Evolutionary conservation across 2,113 vertebrate species (phyloP).

Genomic region (Sceloporus undulatus): DNA sequence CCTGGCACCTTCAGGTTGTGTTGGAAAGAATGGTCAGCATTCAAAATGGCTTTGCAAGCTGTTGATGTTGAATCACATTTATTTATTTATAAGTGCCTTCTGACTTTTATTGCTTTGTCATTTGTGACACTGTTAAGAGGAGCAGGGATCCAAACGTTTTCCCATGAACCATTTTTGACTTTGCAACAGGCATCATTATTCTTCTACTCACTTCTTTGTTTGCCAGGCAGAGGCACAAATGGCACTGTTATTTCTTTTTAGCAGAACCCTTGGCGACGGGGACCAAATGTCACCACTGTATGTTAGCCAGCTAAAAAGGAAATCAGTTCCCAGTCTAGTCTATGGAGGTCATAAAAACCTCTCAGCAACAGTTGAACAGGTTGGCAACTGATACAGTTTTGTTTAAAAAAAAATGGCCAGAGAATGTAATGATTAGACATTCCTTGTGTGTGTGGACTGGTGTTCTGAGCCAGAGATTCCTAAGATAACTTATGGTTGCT

Average conservation of each 20-base stretch:
- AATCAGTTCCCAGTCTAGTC: not conserved
- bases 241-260: conserved; percentile 21
- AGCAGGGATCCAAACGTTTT: conserved; percentile 14
- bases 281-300: conserved; percentile 20
- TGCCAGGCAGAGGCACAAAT: not conserved
- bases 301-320: conserved; percentile 21
- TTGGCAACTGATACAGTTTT: conserved; percentile 1
- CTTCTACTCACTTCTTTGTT: not conserved
- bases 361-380: conserved; percentile 25
- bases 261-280: not conserved
- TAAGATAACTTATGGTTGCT: not conserved
- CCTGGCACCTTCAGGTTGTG: not conserved
- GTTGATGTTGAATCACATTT: not conserved
- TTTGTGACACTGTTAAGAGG: not conserved
- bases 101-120: conserved; percentile 19
- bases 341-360: not conserved
- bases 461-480: not conserved
- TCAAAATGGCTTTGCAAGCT: not conserved
- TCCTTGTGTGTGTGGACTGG: not conserved
- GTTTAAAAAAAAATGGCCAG: not conserved
- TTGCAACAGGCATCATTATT: conserved; percentile 20
- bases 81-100: conserved; percentile 24
- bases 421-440: not conserved
- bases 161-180: conserved; percentile 5
- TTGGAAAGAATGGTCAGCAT: not conserved